A percentile compares a stretch with the other conserved stretches of the same genome.
Evolutionary conservation across 2,888 invertebrate genomes (phyloP).

Genomic region (Meliscaeva auricollis): DNA sequence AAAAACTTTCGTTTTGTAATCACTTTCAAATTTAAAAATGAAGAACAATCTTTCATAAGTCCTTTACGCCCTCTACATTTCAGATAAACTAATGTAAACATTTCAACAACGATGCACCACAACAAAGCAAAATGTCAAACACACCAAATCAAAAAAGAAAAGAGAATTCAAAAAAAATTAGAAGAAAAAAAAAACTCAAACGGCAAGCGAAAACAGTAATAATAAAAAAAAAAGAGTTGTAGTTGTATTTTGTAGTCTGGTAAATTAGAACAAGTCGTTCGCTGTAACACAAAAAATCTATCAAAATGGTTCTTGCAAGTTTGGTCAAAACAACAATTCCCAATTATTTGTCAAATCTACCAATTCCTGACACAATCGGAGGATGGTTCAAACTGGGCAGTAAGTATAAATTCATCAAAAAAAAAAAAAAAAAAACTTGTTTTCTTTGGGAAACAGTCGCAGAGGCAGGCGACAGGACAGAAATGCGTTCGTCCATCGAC

Average conservation of each 20-base stretch:
- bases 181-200: conserved; percentile 12
- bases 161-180: conserved; percentile 20
- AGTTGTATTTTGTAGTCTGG: neutral
- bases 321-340: conserved; percentile 92
- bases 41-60: neutral
- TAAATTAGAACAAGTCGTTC: conserved; percentile 28
- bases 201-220: conserved; percentile 12
- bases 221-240: no score
- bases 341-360: conserved; percentile 92
- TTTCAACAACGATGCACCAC: conserved; percentile 36
- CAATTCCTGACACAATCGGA: conserved; percentile 92
- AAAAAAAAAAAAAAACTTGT: conserved; percentile 28
- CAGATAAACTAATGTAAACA: neutral
- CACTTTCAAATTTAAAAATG: no score
- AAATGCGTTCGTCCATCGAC: conserved; percentile 11
- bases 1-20: no score
- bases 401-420: conserved; percentile 85
- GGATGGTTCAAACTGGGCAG: conserved; percentile 95
- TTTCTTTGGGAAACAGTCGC: neutral
- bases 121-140: conserved; percentile 61
- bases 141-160: neutral
- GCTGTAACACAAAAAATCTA: conserved; percentile 30
- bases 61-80: conserved; percentile 36
- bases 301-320: conserved; percentile 91
- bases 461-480: neutral